A percentile compares a stretch with the other conserved stretches of the same genome.
These are phyloP conservation scores for Cydia fagiglandana DNA, from an alignment of 1,140 invertebrate genomes.

Conservation along the genomic window DNA sequence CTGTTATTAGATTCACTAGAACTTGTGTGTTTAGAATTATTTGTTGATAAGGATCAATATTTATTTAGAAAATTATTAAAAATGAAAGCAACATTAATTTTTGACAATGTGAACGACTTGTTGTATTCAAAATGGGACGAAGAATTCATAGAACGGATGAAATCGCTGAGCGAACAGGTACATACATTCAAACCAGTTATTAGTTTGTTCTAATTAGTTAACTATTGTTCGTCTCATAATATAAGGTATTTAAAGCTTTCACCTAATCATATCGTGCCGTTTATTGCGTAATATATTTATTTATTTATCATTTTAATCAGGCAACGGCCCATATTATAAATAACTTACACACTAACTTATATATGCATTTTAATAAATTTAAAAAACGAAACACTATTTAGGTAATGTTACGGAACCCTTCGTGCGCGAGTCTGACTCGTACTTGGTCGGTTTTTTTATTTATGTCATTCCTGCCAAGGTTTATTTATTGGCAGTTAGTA, in stretches of 20 bases:
- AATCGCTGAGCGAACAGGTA: constrained; percentile 82
- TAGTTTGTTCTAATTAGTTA: not conserved
- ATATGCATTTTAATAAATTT: too few relatives aligned
- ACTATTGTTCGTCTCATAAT: not conserved
- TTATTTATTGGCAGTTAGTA: too few relatives aligned
- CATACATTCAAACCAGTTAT: constrained; percentile 41
- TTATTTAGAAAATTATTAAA: constrained; percentile 29
- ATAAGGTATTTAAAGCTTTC: not conserved
- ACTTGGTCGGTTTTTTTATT: too few relatives aligned
- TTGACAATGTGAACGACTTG: constrained; percentile 89
- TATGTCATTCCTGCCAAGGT: too few relatives aligned
- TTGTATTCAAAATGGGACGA: constrained; percentile 88
- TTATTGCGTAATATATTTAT: too few relatives aligned
- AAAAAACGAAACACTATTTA: too few relatives aligned
- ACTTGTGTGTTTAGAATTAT: not conserved
- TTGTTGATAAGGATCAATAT: not conserved
- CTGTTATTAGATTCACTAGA: not conserved
- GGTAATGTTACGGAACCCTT: too few relatives aligned
- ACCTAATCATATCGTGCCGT: too few relatives aligned
- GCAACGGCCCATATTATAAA: too few relatives aligned
- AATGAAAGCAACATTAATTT: constrained; percentile 88
- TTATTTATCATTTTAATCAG: too few relatives aligned
- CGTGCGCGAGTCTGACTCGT: too few relatives aligned
- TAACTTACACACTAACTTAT: too few relatives aligned
- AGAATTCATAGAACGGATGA: constrained; percentile 85